Conservation (phyloP, 1,140 invertebrate genomes). For the Drosophila busckii region DNA sequence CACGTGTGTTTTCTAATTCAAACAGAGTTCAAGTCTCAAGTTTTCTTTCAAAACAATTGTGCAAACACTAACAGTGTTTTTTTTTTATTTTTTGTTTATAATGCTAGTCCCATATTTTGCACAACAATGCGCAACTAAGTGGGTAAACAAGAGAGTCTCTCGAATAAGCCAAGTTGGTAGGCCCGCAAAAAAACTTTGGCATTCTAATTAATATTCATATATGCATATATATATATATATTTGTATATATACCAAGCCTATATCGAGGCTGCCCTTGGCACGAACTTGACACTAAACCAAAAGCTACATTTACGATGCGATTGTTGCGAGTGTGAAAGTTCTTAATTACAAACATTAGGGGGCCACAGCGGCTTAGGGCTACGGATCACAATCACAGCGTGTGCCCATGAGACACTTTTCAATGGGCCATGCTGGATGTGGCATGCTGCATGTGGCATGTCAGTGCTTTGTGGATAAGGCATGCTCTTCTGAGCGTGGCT, state of each 20-base stretch:
- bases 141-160: conserved; percentile 2
- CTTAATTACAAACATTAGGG: conserved; percentile 78
- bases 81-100: neutral
- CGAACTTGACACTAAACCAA: conserved; percentile 72
- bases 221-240: neutral
- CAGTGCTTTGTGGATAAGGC: too few relatives aligned
- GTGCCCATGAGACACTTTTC: conserved; percentile 72
- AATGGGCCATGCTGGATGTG: too few relatives aligned
- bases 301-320: conserved; percentile 67
- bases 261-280: conserved; percentile 53
- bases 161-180: conserved; percentile 16
- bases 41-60: too few relatives aligned
- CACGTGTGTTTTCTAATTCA: too few relatives aligned
- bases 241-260: conserved; percentile 4
- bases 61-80: conserved; percentile 28
- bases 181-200: conserved; percentile 17
- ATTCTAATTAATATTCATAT: conserved; percentile 58
- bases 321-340: conserved; percentile 79
- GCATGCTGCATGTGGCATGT: too few relatives aligned
- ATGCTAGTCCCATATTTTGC: neutral
- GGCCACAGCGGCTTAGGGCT: conserved; percentile 69
- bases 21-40: too few relatives aligned
- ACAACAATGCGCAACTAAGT: conserved; percentile 13
- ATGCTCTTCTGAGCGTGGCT: too few relatives aligned
- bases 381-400: conserved; percentile 61